Evolutionary conservation across 2,888 invertebrate species (phyloP), one percentile per base, ranked within the genome.

Genomic region (Eristalis tenax): DNA sequence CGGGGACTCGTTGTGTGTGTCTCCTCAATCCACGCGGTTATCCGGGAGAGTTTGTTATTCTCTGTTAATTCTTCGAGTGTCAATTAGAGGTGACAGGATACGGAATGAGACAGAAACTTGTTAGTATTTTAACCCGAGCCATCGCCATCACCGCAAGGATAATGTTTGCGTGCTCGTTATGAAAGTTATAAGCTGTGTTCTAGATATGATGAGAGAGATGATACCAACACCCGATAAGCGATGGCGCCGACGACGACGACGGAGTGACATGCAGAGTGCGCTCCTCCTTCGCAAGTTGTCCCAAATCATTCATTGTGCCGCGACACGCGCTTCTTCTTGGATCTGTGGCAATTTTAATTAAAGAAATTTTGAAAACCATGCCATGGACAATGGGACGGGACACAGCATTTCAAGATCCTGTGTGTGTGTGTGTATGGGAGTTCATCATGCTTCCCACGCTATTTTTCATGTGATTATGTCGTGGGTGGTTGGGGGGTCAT

Each of bases 11-110:
- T 79, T 74, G 26, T 71, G 18, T 50, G 50, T 18, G 50, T 18
- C 8, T 38, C 10, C 38, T 13, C 38, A 38, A 38, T 66, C 69
- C 56, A n/a, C 5, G 56, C n/a, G 56, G 50, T 8, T 8, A 5
- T 18, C 18, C n/a, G 64, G 50, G 32, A 68, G 68, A 38, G 63
- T 28, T 69, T 57, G 64, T 61, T 80, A 66, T 70, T 64, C 63
- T 22, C 50, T 70, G 80, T 76, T 84, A 84, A 81, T 84, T 84
- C 76, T 80, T 76, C 76, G 71, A 76, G 71, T 84, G 76, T 80
- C 80, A 84, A 71, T 68, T 80, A 76, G 75, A 84, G 80, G 80
- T 80, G 84, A 84, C 84, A 76, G 65, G 70, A 79, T 74, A 70
- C 61, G 43, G 43, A 69, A 75, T 65, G 69, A 50, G 40, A 70